Evolutionary conservation across 2,888 invertebrate species (phyloP).

Genomic region (Drosophila longiperda): DNA sequence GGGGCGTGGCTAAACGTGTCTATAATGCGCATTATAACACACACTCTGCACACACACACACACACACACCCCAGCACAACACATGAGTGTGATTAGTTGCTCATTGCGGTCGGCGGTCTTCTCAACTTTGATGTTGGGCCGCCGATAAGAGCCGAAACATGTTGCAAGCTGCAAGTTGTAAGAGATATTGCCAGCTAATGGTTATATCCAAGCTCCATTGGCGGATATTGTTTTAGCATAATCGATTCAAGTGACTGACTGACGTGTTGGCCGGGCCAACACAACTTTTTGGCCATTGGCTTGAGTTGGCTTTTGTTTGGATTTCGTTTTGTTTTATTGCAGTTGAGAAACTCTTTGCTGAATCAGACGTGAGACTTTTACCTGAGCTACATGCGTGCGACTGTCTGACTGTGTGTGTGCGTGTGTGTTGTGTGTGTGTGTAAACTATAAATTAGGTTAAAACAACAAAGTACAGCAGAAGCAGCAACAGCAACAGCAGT

Average conservation of each 20-base stretch:
- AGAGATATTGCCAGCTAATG: conserved; percentile 52
- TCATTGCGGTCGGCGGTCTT: conserved; percentile 20
- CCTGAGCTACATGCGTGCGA: conserved; percentile 38
- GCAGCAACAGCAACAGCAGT: conserved; percentile 41
- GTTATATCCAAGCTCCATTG: conserved; percentile 66
- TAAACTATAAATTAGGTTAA: conserved; percentile 80
- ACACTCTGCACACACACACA: conserved; percentile 20
- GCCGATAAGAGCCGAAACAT: conserved; percentile 61
- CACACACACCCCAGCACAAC: conserved; percentile 23
- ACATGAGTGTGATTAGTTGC: conserved; percentile 27
- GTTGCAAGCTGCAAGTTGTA: conserved; percentile 37
- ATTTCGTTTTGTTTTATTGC: conserved; percentile 76
- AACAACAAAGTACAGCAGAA: conserved; percentile 55
- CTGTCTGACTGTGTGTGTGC: conserved; percentile 7
- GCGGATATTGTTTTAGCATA: conserved; percentile 83
- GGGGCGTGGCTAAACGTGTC: conserved; percentile 76
- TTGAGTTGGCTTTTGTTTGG: conserved; percentile 50
- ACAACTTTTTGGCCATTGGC: conserved; percentile 56
- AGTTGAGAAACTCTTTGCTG: conserved; percentile 60
- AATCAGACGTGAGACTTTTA: conserved; percentile 62
- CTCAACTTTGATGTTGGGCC: conserved; percentile 65
- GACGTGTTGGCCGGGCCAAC: conserved; percentile 37
- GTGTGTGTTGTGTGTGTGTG: conserved; percentile 33
- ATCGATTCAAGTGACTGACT: conserved; percentile 81
- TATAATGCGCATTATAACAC: conserved; percentile 72